Evolutionary conservation across 1,140 invertebrate species (phyloP).

Genomic region (Drosophila carrolli): DNA sequence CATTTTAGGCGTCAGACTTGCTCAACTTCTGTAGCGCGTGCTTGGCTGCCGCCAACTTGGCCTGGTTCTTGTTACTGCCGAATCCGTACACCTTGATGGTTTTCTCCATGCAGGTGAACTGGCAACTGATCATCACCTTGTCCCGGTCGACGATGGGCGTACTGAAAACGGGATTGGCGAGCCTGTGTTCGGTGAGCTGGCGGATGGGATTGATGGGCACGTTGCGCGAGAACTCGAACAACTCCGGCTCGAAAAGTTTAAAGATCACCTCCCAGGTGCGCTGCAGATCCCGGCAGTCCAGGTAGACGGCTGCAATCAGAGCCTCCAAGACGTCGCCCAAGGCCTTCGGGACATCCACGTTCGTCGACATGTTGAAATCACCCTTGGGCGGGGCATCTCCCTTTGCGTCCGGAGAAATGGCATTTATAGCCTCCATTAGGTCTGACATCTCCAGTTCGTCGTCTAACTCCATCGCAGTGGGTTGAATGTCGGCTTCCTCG

Average conservation of each 20-base stretch:
- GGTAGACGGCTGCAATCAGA: slow-evolving; percentile 94
- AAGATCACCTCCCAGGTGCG: slow-evolving; percentile 94
- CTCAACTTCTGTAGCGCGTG: slow-evolving; percentile 86
- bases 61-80: slow-evolving; percentile 88
- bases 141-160: slow-evolving; percentile 68
- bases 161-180: slow-evolving; percentile 87
- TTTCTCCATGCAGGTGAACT: slow-evolving; percentile 86
- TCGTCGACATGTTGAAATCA: slow-evolving; percentile 86
- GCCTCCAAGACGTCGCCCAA: slow-evolving; percentile 98
- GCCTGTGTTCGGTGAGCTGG: slow-evolving; percentile 91
- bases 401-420: not conserved
- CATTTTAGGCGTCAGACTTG: slow-evolving; percentile 46
- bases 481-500: slow-evolving; percentile 87
- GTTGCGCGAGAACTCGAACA: slow-evolving; percentile 90
- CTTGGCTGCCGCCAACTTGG: slow-evolving; percentile 91
- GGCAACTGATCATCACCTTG: slow-evolving; percentile 87
- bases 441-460: slow-evolving; percentile 27
- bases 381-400: not conserved
- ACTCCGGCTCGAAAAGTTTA: slow-evolving; percentile 90
- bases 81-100: slow-evolving; percentile 88
- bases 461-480: slow-evolving; percentile 58
- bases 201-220: slow-evolving; percentile 96
- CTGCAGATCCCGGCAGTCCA: slow-evolving; percentile 93
- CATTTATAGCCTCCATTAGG: not conserved
- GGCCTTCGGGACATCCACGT: slow-evolving; percentile 96